Conservation (phyloP, 2,888 invertebrate genomes). For the Platycheirus rosarum region DNA sequence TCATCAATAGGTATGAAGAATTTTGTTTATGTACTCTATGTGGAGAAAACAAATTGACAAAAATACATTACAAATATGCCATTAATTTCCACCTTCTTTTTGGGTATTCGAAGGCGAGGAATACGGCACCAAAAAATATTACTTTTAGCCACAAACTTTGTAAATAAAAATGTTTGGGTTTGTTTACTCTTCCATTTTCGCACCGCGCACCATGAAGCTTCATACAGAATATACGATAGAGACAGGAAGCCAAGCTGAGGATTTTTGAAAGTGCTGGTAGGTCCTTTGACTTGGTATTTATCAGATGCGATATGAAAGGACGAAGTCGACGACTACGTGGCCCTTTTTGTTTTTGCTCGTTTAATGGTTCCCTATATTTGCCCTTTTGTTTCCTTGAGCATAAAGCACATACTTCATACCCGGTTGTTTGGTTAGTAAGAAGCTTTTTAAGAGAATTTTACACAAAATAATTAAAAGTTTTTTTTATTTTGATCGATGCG, state of each 20-base stretch:
- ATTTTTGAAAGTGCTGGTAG: constrained; percentile 53
- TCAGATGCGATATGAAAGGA: constrained; percentile 28
- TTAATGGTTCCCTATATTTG: constrained; percentile 51
- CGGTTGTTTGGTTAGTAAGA: constrained; percentile 69
- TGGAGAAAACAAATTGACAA: constrained; percentile 67
- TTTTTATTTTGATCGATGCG: constrained; percentile 40
- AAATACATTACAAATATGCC: constrained; percentile 65
- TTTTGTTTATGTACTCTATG: constrained; percentile 67
- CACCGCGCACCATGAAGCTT: too few relatives aligned
- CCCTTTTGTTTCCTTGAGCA: constrained; percentile 55
- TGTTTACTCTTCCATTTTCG: constrained; percentile 63
- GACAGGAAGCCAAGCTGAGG: background rate
- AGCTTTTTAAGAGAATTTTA: constrained; percentile 69
- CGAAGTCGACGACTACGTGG: background rate
- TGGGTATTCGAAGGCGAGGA: constrained; percentile 41
- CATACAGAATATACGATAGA: constrained; percentile 5
- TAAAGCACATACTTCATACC: constrained; percentile 48
- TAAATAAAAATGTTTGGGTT: constrained; percentile 14
- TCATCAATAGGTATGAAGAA: constrained; percentile 63
- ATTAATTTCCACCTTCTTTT: constrained; percentile 65
- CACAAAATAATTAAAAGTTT: constrained; percentile 73
- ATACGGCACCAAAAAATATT: constrained; percentile 48
- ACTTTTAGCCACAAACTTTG: constrained; percentile 57
- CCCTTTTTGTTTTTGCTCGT: constrained; percentile 34
- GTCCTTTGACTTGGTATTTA: too few relatives aligned